Evolutionary conservation across 2,888 invertebrate species (phyloP), one percentile per base, ranked within the genome.

Genomic region (Orthosia gothica): DNA sequence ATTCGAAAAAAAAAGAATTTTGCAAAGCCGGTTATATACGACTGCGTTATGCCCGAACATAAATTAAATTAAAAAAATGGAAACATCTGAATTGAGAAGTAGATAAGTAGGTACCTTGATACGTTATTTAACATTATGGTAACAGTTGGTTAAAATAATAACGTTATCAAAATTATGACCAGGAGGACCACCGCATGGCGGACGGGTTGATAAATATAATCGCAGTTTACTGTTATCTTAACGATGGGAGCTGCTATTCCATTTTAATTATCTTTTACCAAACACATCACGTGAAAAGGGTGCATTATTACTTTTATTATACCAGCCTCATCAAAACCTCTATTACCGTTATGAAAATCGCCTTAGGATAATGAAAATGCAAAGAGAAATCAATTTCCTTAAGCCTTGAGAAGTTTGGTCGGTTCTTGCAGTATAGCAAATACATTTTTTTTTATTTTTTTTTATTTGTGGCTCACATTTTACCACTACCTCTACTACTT

Each of bases 201-300:
- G 40, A 50, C 49, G 70, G 50, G 70, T 52, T 52, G 26, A 32
- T 32, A 32, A 32, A 32, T 32, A 75, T 32, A 70, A 58, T 20
- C 26, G 15, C 13, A 49, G 2, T 78, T 78, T 52, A 74, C 18
- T 58, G 79, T 58, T 58, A 70, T 74, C 70, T 50, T 70, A 45
- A 45, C 59, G 15, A 20, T 45, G 57, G 50, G 16, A 32, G 9
- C 13, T 26, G 3, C 57, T 78, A 40, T 7, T 68, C 5, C n/a
- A 11, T 15, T 18, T 77, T 50, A 76, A 20, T 5, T 32, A 70
- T 57, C 20, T 50, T 3, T 45, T 18, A 69, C 49, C 9, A 23
- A 20, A 54, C 9, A 16, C 18, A 18, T 45, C 16, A 7, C 15
- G 26, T 1, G 18, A 3, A 45, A 57, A 13, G 15, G 26, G 15